Evolutionary conservation across 2,797 vertebrate genomes (phyloP), one percentile per base, ranked within the genome.

Genomic region (Eleutherodactylus coqui): DNA sequence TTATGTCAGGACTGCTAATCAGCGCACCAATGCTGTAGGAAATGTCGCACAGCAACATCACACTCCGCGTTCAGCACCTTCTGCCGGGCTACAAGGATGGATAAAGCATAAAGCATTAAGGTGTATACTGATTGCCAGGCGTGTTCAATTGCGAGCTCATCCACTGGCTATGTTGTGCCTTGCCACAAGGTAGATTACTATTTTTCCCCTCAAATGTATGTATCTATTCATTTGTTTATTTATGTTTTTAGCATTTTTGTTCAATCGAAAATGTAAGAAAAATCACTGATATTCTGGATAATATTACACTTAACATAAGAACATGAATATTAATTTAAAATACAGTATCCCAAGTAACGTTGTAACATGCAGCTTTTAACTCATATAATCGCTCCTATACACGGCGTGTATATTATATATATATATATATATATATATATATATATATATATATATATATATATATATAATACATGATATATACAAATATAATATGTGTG

Each of bases 1-100:
- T 83, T 90, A 89, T 75, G 92, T 89, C 92, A 91, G 91, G 93
- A 93, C 94, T 93, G 90, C 93, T 92, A 93, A 77, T 77, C 19
- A 77, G 67, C 62, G 60, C 53, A 6, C 1, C 53, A 11, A 8
- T 38, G 64, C 64, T 4, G 34, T 16, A 21, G 64, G 62, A 10
- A 76, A 34, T 53, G 75, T 90, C 86, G 36, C 67, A 49, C 62
- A 90, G 27, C 73, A 89, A 47, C 27, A 32, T 10, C 17, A 43
- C 47, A 55, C 17, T 3, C 2, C 43, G 13, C 51, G 16, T 9
- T 53, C 73, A 32, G 49, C 32, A 11, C 17, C 19, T 38, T 55
- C 19, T 77, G 21, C 19, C 32, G 14, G 14, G 5, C 14, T 16
- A 8, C 24, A 34, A 13, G 13, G 58, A 29, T 3, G n/a, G 24